Evolutionary conservation across 2,113 vertebrate genomes (phyloP), one percentile per base, ranked within the genome.

Genomic region (Sapajus apella): DNA sequence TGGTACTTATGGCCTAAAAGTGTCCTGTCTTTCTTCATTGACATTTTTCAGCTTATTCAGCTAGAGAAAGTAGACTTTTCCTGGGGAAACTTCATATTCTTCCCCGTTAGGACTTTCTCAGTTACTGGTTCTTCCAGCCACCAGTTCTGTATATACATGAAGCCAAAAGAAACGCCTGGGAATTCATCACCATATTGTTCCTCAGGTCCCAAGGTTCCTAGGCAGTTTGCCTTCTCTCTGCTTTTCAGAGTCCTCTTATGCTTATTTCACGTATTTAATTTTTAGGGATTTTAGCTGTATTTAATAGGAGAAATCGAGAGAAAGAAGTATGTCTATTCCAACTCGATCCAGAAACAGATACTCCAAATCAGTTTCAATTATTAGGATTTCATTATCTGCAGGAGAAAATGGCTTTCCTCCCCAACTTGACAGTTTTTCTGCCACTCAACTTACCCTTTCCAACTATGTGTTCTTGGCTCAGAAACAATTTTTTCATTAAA

Each of bases 401-500:
- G 21, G 4, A 92, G 56, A 58, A 96, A 82, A 27, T 77, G 2
- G 1, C 20, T 80, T 79, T 95, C 40, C 14, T 92, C 55, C n/a
- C 10, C 35, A 5, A 21, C 2, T 86, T 91, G 12, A 0, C 35
- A 87, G 21, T 90, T 58, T 96, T 86, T 90, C 30, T 43, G 40
- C 35, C 11, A 47, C 68, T 75, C 37, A 17, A 4, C 20, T 95
- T 72, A 89, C 72, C 30, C 16, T 81, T 94, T 30, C 37, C 92
- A 96, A 81, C 43, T 94, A 58, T 47, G 18, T 50, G 81, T 81
- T 18, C 13, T 43, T 97, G 76, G 23, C 8, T 90, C 25, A 84
- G 30, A 90, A 96, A 64, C 37, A 87, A 55, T 43, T 72, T 1
- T 72, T 79, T 90, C 25, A 88, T 90, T 96, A 95, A 94, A 81